Evolutionary conservation across 2,797 vertebrate genomes (phyloP), one percentile per base, ranked within the genome.

Genomic region (Phalloptychus januarius): DNA sequence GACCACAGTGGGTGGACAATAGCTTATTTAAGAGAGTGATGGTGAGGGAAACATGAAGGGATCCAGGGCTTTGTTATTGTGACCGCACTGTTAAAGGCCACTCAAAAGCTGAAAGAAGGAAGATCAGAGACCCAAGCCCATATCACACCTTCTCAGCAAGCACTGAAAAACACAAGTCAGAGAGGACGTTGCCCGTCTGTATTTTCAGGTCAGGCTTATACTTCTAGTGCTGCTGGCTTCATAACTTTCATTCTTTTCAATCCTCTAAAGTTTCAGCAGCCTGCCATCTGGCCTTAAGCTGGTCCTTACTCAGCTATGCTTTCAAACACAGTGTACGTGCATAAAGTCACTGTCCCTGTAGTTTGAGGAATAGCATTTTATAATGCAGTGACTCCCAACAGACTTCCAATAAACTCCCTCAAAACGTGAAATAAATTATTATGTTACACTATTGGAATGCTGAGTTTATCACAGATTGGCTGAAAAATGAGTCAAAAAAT

Each of bases 31-130:
- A 88, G 82, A 86, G 78, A 77, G 75, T n/a, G 80, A 70, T 87
- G 71, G 79, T 75, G 73, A 83, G 40, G 58, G 71, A 48, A 44
- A 85, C 88, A 90, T 90, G 72, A 91, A 90, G 84, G 77, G 65
- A 84, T 52, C 74, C 76, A 76, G 77, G 80, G 72, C 67, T 83
- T 76, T 88, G 75, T 87, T 87, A 70, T 77, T 45, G 72, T 46
- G 79, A 67, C 71, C 61, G 28, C 38, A 78, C 63, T 45, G 18
- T 3, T 33, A 54, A 83, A 88, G 83, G 82, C 74, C 81, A 83
- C 33, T 31, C 81, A 79, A 83, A 79, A 87, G 83, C 67, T 73
- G 77, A 56, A 50, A 10, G 44, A 67, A 78, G 75, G 54, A 82
- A 90, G 87, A 89, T 91, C 89, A 89, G 79, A 91, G 72, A 79